Base-by-base conservation (phyloP, 2,113 vertebrate species). In the Eudyptes chrysolophus region DNA sequence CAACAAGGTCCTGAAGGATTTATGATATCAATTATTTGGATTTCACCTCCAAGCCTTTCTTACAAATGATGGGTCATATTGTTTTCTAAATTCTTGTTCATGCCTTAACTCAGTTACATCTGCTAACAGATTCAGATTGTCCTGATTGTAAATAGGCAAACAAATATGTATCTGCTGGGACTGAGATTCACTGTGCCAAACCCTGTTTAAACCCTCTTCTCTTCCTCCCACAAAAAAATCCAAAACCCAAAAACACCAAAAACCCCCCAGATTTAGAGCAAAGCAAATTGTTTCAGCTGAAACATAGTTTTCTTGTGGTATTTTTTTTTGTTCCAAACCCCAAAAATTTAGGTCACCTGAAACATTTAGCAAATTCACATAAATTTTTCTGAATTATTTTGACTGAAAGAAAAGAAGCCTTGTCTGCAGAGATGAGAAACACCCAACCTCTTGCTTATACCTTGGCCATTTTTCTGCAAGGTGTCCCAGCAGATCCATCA, bases 81-180 rank as follows among this genome's bases (percentile, higher is more conserved):
- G 92, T 97, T 96, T 97, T 75, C 90, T 90, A 78, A 95, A 87
- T 89, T 96, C 3, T 20, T 80, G 52, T 84, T 95, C 85, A 81
- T 94, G 88, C 84, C 86, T 97, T 97, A 94, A 94, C 92, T 97
- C 94, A 75, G 79, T 92, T 92, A 66, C 85, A 96, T 96, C 95
- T 97, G 72, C 88, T 92, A 81, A 75, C 0, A 51, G 83, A 51
- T 71, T 97, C 95, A 89, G 79, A 94, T 89, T 95, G 92, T 74
- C 55, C 71, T 68, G 84, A 83, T 34, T 95, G 71, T 90, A 95
- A 96, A 90, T 36, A 93, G 90, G 62, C 66, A 93, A 95, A 79
- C 78, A 92, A 95, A 51, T 70, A 92, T 74, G 76, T 92, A 93
- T 97, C 90, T 94, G 83, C 76, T 94, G 88, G 68, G 88, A 93